A percentile compares a stretch with the other conserved stretches of the same genome.
phyloP scores from a whole-genome alignment of 1,140 invertebrate species.

The Tetramorium parvispinum region DNA sequence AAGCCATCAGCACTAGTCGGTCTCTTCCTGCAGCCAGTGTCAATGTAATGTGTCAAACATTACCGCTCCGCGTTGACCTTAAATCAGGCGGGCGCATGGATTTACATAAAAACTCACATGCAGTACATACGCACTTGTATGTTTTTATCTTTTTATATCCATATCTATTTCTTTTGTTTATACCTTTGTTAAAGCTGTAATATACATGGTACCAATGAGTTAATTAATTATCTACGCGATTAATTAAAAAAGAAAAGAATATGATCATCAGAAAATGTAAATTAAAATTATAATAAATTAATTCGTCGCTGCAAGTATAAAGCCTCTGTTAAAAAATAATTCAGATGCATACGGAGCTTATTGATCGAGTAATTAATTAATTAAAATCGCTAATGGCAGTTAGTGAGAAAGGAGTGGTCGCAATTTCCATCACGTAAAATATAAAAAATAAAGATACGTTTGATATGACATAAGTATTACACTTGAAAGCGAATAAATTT shows the following conservation, averaged over 20 bases:
- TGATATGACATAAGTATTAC: background rate
- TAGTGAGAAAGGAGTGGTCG: background rate
- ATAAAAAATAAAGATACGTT: background rate
- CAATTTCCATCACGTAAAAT: conserved; percentile 14
- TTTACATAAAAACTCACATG: conserved; percentile 24
- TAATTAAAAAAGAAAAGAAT: conserved; percentile 14
- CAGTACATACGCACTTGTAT: conserved; percentile 10
- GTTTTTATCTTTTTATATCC: background rate
- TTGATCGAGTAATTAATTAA: background rate
- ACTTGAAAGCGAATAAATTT: conserved; percentile 1
- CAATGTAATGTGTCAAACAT: conserved; percentile 71
- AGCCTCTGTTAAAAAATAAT: background rate
- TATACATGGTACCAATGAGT: background rate
- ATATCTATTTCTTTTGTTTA: background rate
- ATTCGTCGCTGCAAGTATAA: background rate
- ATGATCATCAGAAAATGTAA: background rate
- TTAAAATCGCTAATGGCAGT: background rate
- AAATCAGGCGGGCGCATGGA: conserved; percentile 65
- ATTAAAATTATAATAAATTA: conserved; percentile 8
- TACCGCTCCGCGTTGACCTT: conserved; percentile 75
- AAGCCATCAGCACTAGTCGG: conserved; percentile 68
- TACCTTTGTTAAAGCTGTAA: background rate
- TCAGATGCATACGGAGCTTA: background rate
- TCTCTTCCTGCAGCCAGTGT: conserved; percentile 76
- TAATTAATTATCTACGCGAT: background rate